These are phyloP conservation scores for Dynastes grantii DNA, from an alignment of 2,888 invertebrate species.

Conservation along the genomic window DNA sequence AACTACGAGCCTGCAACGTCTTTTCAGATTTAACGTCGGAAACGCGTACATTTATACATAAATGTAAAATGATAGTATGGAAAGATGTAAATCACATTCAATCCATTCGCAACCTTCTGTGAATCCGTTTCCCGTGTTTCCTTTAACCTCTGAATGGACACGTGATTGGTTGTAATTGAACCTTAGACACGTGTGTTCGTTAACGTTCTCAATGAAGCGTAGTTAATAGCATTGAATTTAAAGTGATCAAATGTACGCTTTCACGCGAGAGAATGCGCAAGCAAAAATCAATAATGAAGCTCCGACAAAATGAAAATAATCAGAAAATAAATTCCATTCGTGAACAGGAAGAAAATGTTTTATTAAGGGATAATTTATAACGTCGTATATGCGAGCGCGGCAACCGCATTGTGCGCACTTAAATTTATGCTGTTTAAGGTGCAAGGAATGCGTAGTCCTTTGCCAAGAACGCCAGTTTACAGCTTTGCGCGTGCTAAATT, in stretches of 20 bases:
- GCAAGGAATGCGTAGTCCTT: slow-evolving; percentile 52
- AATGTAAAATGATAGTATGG: too few species aligned
- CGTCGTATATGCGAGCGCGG: slow-evolving; percentile 36
- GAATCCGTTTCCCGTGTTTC: not conserved
- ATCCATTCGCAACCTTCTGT: too few species aligned
- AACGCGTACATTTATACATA: too few species aligned
- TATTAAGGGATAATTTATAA: slow-evolving; percentile 45
- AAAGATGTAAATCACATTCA: too few species aligned
- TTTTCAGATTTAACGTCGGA: too few species aligned
- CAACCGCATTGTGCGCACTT: slow-evolving; percentile 48
- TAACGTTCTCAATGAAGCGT: slow-evolving; percentile 10
- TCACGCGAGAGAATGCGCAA: not conserved
- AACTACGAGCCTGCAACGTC: too few species aligned
- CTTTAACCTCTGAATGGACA: not conserved
- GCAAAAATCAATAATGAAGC: slow-evolving; percentile 34
- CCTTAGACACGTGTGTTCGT: not conserved
- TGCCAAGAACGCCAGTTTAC: slow-evolving; percentile 52
- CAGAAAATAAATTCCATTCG: slow-evolving; percentile 38
- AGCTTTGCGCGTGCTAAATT: slow-evolving; percentile 51
- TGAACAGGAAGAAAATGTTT: slow-evolving; percentile 42
- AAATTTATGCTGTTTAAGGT: slow-evolving; percentile 52
- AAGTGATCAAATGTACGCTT: not conserved
- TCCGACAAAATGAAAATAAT: slow-evolving; percentile 42
- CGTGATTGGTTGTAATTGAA: not conserved
- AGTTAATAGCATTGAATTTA: slow-evolving; percentile 9